These are phyloP conservation scores for Arenaria interpres DNA, from an alignment of 2,113 vertebrate species.

Conservation along the genomic window DNA sequence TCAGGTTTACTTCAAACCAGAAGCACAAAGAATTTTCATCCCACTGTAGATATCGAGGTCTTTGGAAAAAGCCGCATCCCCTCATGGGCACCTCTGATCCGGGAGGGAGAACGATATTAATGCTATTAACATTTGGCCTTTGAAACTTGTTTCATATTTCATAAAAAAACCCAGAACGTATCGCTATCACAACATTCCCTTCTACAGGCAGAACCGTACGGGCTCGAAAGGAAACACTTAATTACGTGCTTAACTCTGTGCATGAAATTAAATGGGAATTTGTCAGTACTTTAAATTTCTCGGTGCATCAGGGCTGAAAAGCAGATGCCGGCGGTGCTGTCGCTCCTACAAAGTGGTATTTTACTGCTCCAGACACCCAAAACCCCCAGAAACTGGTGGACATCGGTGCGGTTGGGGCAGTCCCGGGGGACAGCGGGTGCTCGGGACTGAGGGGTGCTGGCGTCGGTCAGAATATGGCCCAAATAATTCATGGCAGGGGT, in stretches of 20 bases:
- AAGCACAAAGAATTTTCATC: neutral
- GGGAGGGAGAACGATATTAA: fast-evolving
- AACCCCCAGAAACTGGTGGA: fast-evolving
- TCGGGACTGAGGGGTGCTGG: neutral
- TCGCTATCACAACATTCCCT: fast-evolving
- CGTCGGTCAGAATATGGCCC: fast-evolving
- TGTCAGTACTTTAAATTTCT: neutral
- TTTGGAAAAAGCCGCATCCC: neutral
- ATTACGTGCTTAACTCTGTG: neutral
- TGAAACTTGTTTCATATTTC: neutral
- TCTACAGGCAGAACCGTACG: neutral
- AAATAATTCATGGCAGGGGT: fast-evolving
- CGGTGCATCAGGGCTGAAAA: neutral
- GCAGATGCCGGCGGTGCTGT: neutral
- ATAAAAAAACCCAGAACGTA: fast-evolving
- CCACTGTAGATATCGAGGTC: fast-evolving
- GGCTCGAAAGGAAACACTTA: neutral
- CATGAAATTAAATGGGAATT: neutral
- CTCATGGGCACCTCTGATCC: fast-evolving
- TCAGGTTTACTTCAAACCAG: neutral
- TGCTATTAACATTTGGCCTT: neutral
- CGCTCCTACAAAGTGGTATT: fast-evolving
- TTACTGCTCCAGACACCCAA: neutral
- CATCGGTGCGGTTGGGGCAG: fast-evolving
- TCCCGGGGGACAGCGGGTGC: fast-evolving